Percentiles rank a stretch among this genome's conserved stretches.
phyloP scores from a whole-genome alignment of 1,140 invertebrate species.

The Trichonephila clavipes region DNA sequence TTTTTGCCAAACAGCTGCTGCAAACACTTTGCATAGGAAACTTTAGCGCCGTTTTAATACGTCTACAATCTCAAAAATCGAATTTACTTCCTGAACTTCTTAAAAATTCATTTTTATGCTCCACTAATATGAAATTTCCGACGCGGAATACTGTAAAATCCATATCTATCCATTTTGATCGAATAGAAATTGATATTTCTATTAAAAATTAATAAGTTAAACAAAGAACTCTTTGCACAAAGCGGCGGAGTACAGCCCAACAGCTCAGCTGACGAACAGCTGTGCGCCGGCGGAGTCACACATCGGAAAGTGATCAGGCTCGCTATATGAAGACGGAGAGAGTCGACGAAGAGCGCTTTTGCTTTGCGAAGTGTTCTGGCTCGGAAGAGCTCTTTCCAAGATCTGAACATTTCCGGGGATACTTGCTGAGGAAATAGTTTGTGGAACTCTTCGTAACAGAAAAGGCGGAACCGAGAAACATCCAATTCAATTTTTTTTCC shows the following conservation, averaged over 20 bases:
- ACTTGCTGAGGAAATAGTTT: background rate
- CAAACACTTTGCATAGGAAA: conserved; percentile 51
- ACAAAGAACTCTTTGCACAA: conserved; percentile 51
- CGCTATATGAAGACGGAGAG: conserved; percentile 65
- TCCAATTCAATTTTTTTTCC: background rate
- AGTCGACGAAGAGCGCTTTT: conserved; percentile 52
- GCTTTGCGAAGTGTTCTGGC: conserved; percentile 66
- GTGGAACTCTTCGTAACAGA: conserved; percentile 40
- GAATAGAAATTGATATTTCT: background rate
- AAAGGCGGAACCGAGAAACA: background rate
- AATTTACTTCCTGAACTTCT: conserved; percentile 45
- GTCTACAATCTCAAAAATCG: conserved; percentile 70
- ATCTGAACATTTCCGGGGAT: conserved; percentile 47
- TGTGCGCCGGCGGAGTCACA: conserved; percentile 65
- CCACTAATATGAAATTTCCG: background rate
- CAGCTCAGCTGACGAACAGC: conserved; percentile 67
- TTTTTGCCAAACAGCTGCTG: conserved; percentile 50
- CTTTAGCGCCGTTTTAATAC: conserved; percentile 52
- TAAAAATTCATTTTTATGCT: background rate
- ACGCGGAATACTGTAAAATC: no score
- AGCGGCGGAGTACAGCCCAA: conserved; percentile 38
- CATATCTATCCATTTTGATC: background rate
- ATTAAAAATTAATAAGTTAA: conserved; percentile 1
- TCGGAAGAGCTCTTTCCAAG: background rate
- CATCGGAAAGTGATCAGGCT: conserved; percentile 75